phyloP scores from a whole-genome alignment of 37 sponge, comb jelly and placozoan species.

The Cladorhizidae sp. region DNA sequence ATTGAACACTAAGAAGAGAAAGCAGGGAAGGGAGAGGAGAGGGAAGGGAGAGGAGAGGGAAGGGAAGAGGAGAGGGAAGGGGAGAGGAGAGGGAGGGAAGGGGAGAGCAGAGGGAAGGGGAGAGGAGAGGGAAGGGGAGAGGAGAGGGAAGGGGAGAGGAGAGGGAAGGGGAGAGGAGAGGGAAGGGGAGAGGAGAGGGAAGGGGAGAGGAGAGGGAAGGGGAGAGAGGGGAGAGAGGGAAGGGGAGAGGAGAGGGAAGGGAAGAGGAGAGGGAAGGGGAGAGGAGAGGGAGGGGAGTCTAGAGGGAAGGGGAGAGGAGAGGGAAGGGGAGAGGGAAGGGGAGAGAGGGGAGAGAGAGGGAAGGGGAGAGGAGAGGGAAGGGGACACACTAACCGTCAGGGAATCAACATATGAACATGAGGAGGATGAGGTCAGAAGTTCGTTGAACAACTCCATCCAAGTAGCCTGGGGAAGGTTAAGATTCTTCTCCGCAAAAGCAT shows the following conservation, averaged over 20 bases:
- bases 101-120: neutral
- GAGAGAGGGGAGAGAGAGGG: neutral
- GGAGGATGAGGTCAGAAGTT: constrained; percentile 8
- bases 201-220: neutral
- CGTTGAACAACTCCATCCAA: constrained; percentile 41
- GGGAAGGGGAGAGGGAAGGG: neutral
- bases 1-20: constrained; percentile 1
- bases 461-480: constrained; percentile 4
- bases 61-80: neutral
- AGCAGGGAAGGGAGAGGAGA: constrained; percentile 25
- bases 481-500: constrained; percentile 9
- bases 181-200: neutral
- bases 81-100: constrained; percentile 7
- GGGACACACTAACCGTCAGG: neutral
- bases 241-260: neutral
- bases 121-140: neutral
- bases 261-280: neutral
- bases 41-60: neutral
- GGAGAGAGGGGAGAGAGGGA: neutral
- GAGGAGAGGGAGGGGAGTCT: neutral
- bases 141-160: neutral
- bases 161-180: neutral
- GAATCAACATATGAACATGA: neutral
- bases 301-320: neutral
- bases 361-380: neutral